Percentiles rank a stretch among this genome's conserved stretches.
Evolutionary conservation across 2,113 vertebrate genomes (phyloP).

Genomic region (Cyanoderma ruficeps): DNA sequence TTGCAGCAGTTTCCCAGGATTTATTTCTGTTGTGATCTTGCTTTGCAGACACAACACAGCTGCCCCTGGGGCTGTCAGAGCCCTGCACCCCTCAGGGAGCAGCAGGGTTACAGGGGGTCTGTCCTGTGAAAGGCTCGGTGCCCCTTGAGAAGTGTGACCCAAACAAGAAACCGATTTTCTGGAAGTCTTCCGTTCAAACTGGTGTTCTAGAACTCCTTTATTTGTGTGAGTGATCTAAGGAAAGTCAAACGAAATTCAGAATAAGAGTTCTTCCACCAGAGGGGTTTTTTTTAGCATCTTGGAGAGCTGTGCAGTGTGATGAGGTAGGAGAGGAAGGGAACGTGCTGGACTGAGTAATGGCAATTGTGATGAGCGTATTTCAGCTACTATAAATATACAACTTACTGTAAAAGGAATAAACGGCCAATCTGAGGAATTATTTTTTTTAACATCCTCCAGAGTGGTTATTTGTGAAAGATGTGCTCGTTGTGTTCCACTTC

Average conservation of each 20-base stretch:
- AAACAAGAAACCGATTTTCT: not conserved
- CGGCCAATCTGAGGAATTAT: not conserved
- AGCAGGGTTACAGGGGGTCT: not conserved
- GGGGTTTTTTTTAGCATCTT: not conserved
- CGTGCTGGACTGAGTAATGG: not conserved
- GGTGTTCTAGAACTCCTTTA: not conserved
- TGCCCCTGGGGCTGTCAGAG: not conserved
- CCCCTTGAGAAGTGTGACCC: not conserved
- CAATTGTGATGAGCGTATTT: not conserved
- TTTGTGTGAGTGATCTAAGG: not conserved
- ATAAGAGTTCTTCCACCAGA: not conserved
- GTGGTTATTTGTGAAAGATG: not conserved
- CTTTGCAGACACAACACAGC: not conserved
- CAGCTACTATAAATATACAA: not conserved
- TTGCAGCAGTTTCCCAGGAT: not conserved
- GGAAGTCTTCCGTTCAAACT: not conserved
- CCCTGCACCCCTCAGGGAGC: not conserved
- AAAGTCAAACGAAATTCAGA: not conserved
- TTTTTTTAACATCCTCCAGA: not conserved
- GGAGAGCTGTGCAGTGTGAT: not conserved
- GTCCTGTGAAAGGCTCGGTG: accelerated
- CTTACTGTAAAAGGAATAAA: not conserved
- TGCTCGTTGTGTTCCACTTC: not conserved
- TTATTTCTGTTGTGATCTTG: not conserved
- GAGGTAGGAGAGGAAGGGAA: not conserved